Evolutionary conservation across 2,888 invertebrate species (phyloP), one percentile per base, ranked within the genome.

Genomic region (Drosophila nr. perissopoda): DNA sequence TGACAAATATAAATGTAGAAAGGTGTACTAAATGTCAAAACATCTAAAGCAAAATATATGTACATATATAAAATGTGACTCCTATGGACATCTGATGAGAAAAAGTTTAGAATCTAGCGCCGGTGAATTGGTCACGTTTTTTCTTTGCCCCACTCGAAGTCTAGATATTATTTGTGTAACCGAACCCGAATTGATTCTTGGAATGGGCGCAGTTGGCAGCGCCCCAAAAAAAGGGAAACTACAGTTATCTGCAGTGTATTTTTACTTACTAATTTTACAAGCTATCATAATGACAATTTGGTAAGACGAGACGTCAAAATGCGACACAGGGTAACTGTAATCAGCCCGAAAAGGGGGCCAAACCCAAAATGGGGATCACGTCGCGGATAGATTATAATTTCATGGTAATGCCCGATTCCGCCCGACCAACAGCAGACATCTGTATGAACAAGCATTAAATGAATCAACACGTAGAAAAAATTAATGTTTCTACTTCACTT

Each of bases 381-480:
- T 88, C 79, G 65, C 75, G 58, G 66, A 34, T 63, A 58, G 75
- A 88, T 85, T 71, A 86, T 76, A 86, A 83, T 86, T 83, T 67
- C 72, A 78, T 67, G 66, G 49, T 57, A 60, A 65, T 73, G 34
- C 31, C 36, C 10, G 56, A 64, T 61, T 61, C 56, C 56, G 68
- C 18, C 58, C 40, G 56, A 49, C 38, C 60, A 64, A 25, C n/a
- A 42, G 21, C 38, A 53, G 61, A 48, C 2, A 11, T 34, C 11
- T 54, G 54, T 52, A 66, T 70, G 70, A 70, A 76, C 73, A 84
- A 59, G 81, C 75, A 34, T 64, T 75, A 62, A 54, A 81, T 80
- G 86, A 88, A 76, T 16, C 74, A 83, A 59, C 85, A 86, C 90
- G 85, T 86, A 86, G 36, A 46, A 69, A 74, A 82, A 74, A 88